These are phyloP conservation scores for Sylvia atricapilla DNA, from an alignment of 2,113 vertebrate genomes.

Conservation along the genomic window DNA sequence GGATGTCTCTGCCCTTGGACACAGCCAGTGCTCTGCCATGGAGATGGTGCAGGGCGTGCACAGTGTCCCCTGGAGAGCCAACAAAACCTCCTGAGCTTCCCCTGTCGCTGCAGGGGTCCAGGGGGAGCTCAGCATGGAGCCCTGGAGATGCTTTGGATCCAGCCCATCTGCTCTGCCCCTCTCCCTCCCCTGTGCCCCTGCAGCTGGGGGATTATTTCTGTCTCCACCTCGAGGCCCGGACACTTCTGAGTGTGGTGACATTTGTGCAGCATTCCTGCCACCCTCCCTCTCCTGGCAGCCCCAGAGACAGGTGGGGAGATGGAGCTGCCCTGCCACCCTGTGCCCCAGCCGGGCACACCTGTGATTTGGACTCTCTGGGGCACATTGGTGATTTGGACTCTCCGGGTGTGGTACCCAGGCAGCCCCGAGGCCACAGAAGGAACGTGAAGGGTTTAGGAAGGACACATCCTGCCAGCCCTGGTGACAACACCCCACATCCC, in stretches of 20 bases:
- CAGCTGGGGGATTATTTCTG: neutral
- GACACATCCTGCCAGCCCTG: neutral
- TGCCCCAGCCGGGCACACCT: neutral
- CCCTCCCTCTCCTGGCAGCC: neutral
- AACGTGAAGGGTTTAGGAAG: neutral
- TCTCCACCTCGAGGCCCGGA: neutral
- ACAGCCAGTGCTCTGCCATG: neutral
- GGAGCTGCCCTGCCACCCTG: conserved; percentile 9
- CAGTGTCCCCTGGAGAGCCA: neutral
- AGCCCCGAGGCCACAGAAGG: neutral
- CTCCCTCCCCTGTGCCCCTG: neutral
- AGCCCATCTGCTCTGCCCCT: neutral
- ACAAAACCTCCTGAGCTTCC: neutral
- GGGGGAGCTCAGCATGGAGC: neutral
- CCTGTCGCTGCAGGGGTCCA: neutral
- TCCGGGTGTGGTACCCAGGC: neutral
- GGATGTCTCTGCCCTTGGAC: neutral
- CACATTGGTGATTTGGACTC: no score
- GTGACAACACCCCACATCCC: neutral
- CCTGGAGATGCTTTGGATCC: neutral
- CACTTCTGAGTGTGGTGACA: neutral
- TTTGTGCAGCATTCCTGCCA: neutral
- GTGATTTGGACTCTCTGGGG: no score
- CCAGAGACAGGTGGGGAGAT: conserved; percentile 2
- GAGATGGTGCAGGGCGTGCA: neutral